Base-by-base conservation (phyloP, 2,888 invertebrate species). In the Osmoderma eremita region DNA sequence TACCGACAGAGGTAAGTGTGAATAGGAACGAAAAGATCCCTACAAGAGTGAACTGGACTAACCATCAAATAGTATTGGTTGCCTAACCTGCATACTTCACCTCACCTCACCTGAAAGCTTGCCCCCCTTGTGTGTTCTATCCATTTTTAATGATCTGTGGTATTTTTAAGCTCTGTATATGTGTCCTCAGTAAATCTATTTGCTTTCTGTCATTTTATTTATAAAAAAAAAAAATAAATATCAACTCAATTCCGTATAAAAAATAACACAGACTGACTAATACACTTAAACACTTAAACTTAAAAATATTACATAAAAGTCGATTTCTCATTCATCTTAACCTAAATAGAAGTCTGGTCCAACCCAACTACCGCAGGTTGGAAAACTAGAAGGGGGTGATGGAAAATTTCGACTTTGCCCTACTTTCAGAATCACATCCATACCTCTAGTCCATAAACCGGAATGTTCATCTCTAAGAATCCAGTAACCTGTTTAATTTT, bases 401-500 rank as follows among this genome's bases (percentile, higher is more conserved):
- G 88, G 87, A 80, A 92, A 88, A 75, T 93, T 88, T 18, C 83
- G 79, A 36, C 83, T 76, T 51, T 88, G 85, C 0, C 94, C 92
- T 2, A 93, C 91, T 81, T 91, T 89, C 13, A 93, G 79, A 24
- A 93, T 85, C 65, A 92, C 85, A 70, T 91, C 91, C 78, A 93
- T 83, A 0, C 93, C 93, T 71, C 90, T 86, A 0, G 91, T 90
- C 88, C 91, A 90, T 72, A 91, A 89, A 17, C 87, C 85, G 0
- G 91, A 88, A 58, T 89, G 85, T 78, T 92, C 92, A 73, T 93
- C 92, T 73, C 92, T 88, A 79, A 93, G 85, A 81, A 93, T 86
- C 93, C 93, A 93, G 74, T 88, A 91, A 15, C 68, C 68, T 68
- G 51, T 41, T 24, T 12, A 45, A 67, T 45, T 24, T 48, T 24